phyloP scores from a whole-genome alignment of 1,140 invertebrate genomes.

The Apis dorsata region DNA sequence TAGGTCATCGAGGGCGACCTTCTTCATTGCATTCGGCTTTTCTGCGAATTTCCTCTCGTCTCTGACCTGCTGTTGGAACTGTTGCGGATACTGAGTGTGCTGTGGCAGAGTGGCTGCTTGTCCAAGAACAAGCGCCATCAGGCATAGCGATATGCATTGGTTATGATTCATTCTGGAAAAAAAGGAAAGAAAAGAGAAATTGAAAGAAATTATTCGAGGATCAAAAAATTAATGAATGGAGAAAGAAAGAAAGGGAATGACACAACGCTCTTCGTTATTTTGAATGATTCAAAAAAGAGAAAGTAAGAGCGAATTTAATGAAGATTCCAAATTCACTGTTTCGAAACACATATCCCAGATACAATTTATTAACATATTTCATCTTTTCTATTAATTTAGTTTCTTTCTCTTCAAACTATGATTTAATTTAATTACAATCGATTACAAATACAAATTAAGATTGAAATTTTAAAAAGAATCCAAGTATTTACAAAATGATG shows the following conservation, averaged over 20 bases:
- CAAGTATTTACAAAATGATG: no score
- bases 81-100: slow-evolving; percentile 69
- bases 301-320: background rate
- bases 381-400: background rate
- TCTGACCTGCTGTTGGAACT: slow-evolving; percentile 74
- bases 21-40: slow-evolving; percentile 92
- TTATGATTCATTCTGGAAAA: slow-evolving; percentile 72
- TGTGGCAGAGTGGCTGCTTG: slow-evolving; percentile 75
- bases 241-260: background rate
- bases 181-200: background rate
- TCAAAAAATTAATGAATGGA: no score
- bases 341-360: background rate
- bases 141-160: slow-evolving; percentile 72
- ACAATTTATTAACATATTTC: background rate
- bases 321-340: background rate
- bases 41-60: slow-evolving; percentile 90
- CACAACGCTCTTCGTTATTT: background rate
- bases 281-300: slow-evolving; percentile 17
- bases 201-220: no score
- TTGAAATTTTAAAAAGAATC: no score
- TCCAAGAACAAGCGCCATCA: slow-evolving; percentile 74
- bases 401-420: background rate
- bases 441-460: background rate
- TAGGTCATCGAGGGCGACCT: slow-evolving; percentile 89
- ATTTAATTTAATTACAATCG: background rate